Base-by-base conservation (phyloP, 2,113 vertebrate genomes). In the Epinephelus lanceolatus region DNA sequence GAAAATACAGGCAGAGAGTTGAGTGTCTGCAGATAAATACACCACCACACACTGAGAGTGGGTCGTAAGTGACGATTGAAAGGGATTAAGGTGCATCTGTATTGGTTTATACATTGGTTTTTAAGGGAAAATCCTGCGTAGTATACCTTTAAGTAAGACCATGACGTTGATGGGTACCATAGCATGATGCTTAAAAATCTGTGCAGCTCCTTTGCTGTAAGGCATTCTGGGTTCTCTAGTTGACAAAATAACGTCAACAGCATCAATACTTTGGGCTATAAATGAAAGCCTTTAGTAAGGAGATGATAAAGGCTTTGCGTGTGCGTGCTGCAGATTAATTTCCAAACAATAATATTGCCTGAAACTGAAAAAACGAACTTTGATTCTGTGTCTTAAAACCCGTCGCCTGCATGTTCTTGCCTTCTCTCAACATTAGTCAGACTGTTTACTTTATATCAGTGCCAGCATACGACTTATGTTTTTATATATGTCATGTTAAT, bases 371-470 rank as follows among this genome's bases (percentile, higher is more conserved):
- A 40, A 49, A 33, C 2, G 0, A 70, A 23, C 15, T 18, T 33
- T 77, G 1, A 1, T 79, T 79, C 45, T 53, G 66, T 89, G 88
- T 92, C 82, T 93, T 90, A 85, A 89, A 71, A 66, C 40, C n/a
- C 78, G 55, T 84, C 18, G 60, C 86, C 80, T 90, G 91, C 84
- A 90, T 91, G 81, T 60, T 80, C n/a, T 85, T 86, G 87, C 86
- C 89, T 91, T 89, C 45, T 79, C 49, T 81, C 60, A 45, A 73
- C 51, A 52, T 25, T 21, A 30, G 76, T 83, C 84, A 86, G 66
- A 86, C 71, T 55, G 69, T 91, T 92, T 90, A 78, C 84, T 78
- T 84, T 84, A 53, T 74, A 74, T 30, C 72, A 71, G 86, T 91
- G 90, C 90, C 93, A 88, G 78, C 55, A 75, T 17, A 71, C 85